A percentile compares a stretch with the other conserved stretches of the same genome.
Evolutionary conservation across 2,113 vertebrate genomes (phyloP).

Genomic region (Phyllostomus discolor): DNA sequence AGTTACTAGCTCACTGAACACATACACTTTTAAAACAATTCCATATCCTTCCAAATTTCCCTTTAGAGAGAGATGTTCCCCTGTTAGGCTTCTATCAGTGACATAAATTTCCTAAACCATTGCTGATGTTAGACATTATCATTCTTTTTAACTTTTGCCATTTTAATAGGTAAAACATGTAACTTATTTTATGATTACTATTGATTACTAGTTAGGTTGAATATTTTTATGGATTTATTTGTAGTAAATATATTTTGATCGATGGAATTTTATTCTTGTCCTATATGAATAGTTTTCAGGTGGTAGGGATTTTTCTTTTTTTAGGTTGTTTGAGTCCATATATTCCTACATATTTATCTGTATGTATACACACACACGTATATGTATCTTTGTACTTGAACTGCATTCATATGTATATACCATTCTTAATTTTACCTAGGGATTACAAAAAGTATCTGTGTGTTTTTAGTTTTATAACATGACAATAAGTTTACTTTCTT

Average conservation of each 20-base stretch:
- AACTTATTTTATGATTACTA: not conserved
- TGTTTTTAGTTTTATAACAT: not conserved
- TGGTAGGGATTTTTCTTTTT: not conserved
- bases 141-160: not conserved
- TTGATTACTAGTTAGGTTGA: not conserved
- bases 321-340: not conserved
- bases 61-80: not conserved
- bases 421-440: slow-evolving; percentile 3
- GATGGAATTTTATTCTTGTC: not conserved
- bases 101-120: not conserved
- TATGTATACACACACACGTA: not conserved
- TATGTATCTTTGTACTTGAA: not conserved
- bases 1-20: not conserved
- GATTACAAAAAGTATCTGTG: not conserved
- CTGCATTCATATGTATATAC: not conserved
- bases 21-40: not conserved
- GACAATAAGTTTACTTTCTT: not conserved
- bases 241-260: slow-evolving; percentile 19
- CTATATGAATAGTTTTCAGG: not conserved
- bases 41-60: not conserved
- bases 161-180: not conserved
- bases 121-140: not conserved
- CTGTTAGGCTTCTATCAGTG: not conserved
- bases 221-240: slow-evolving; percentile 29
- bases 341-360: not conserved